These are phyloP conservation scores for Pterostichus niger DNA, from an alignment of 2,888 invertebrate genomes.

Conservation along the genomic window DNA sequence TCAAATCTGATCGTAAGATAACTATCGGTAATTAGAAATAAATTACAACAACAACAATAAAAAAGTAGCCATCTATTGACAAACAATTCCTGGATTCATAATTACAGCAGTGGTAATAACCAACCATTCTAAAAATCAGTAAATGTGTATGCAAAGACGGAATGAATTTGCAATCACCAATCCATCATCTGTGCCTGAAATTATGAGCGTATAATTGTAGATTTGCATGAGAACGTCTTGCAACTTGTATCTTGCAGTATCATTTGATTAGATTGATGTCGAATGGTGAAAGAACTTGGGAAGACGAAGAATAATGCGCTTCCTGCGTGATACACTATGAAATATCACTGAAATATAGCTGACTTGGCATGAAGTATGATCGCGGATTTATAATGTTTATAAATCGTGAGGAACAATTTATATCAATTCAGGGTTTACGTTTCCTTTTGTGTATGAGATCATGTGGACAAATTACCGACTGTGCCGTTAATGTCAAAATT, in stretches of 20 bases:
- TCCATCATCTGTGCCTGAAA: conserved; percentile 34
- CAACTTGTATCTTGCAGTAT: conserved; percentile 5
- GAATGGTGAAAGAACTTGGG: conserved; percentile 28
- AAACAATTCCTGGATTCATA: not conserved
- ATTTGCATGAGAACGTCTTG: conserved; percentile 48
- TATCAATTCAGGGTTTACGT: too few relatives aligned
- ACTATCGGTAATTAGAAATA: too few relatives aligned
- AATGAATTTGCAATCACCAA: conserved; percentile 30
- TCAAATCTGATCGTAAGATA: too few relatives aligned
- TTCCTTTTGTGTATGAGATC: too few relatives aligned
- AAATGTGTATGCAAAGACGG: conserved; percentile 46
- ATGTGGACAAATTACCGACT: too few relatives aligned
- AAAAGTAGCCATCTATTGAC: not conserved
- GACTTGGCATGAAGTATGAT: too few relatives aligned
- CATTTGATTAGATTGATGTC: conserved; percentile 34
- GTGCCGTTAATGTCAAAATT: too few relatives aligned
- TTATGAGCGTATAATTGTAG: conserved; percentile 40
- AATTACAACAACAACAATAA: not conserved
- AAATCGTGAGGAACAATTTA: too few relatives aligned
- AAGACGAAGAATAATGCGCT: conserved; percentile 5
- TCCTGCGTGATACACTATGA: not conserved
- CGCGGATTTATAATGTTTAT: not conserved
- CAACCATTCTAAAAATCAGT: conserved; percentile 13
- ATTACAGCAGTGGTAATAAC: not conserved
- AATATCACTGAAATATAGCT: not conserved